These are phyloP conservation scores for Myripristis murdjan DNA, from an alignment of 2,797 vertebrate species.

Conservation along the genomic window DNA sequence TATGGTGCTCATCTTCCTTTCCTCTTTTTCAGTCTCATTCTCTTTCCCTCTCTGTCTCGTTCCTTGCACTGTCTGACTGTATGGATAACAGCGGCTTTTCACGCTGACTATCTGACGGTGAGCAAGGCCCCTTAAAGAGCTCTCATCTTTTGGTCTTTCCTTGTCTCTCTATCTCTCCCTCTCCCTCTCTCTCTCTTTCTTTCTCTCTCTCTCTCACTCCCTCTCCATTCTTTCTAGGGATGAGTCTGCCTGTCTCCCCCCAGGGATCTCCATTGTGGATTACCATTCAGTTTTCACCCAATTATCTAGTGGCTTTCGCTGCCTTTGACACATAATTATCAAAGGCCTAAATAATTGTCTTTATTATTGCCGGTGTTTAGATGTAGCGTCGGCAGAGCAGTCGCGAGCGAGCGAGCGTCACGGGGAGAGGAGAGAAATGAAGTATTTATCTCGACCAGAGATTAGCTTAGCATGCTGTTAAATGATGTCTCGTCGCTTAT, in stretches of 20 bases:
- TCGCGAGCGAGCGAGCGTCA: conserved; percentile 73
- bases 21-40: conserved; percentile 52
- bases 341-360: conserved; percentile 90
- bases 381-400: conserved; percentile 77
- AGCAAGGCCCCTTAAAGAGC: conserved; percentile 82
- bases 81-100: conserved; percentile 82
- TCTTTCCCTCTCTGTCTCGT: conserved; percentile 55
- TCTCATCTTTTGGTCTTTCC: conserved; percentile 77
- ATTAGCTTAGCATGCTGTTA: conserved; percentile 83
- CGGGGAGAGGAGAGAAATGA: conserved; percentile 80
- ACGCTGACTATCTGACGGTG: conserved; percentile 81
- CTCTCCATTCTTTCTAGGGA: conserved; percentile 75
- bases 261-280: conserved; percentile 86
- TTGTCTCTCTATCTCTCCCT: conserved; percentile 18
- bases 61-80: conserved; percentile 62
- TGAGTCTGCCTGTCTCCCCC: conserved; percentile 78
- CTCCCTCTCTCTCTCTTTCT: not conserved
- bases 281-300: conserved; percentile 88
- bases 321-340: conserved; percentile 90
- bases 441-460: conserved; percentile 85
- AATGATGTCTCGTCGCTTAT: conserved; percentile 77
- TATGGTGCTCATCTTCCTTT: not conserved
- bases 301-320: conserved; percentile 89
- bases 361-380: conserved; percentile 87
- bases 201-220: conserved; percentile 51